Base-by-base conservation (phyloP, 2,113 vertebrate species). In the Platysternon megacephalum region DNA sequence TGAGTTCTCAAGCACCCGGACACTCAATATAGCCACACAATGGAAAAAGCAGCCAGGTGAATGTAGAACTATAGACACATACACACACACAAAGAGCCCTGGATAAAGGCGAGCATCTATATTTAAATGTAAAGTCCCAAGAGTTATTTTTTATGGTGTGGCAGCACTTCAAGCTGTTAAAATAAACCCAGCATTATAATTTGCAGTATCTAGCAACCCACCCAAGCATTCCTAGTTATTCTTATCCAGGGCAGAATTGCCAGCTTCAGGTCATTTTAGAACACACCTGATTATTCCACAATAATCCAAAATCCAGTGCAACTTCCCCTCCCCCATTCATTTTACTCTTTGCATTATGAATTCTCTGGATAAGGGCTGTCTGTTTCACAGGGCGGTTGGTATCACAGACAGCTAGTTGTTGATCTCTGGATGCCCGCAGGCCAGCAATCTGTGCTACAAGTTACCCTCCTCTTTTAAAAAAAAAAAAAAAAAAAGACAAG, bases 391-490 rank as follows among this genome's bases (percentile, higher is more conserved):
- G 95, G 93, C 94, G 95, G 78, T 94, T 91, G 97, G 72, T 65
- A 98, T 98, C 98, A 98, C 97, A 98, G 96, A 96, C 96, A 97
- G 95, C 87, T 94, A 93, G 95, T 89, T 97, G 98, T 98, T 98
- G 98, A 98, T 98, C 98, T 98, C 93, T 89, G 96, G 96, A 98
- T 98, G 98, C 98, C 98, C 97, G 92, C 95, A 95, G 97, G 98
- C 98, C 98, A 97, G 96, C 98, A 98, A 98, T 98, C 98, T 98
- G 98, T 97, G 97, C 96, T 98, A 98, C 97, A 97, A 97, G 96
- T 98, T 97, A 96, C 96, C 92, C 96, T 96, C 94, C 94, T 83
- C 26, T 93, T 86, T 86, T 44, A 93, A 94, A 97, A 91, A 95
- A 85, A 95, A 94, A 97, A 91, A 95, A 85, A n/a, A 83, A 87